Percentiles rank a stretch among this genome's conserved stretches.
phyloP scores from a whole-genome alignment of 2,797 vertebrate genomes.

The Zalophus californianus region DNA sequence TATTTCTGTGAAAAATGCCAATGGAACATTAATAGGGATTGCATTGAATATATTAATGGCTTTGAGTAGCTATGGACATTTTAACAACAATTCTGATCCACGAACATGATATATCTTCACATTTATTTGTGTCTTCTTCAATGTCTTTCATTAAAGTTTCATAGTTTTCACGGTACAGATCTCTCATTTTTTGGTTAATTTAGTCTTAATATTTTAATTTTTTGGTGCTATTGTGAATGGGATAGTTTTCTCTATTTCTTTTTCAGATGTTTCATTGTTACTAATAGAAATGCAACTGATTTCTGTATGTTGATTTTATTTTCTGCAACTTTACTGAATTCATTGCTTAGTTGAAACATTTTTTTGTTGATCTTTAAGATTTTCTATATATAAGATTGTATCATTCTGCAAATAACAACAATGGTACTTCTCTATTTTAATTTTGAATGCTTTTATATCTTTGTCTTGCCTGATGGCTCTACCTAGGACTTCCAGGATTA shows the following conservation, averaged over 20 bases:
- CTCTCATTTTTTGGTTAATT: not conserved
- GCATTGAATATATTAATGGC: not conserved
- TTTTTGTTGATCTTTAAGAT: not conserved
- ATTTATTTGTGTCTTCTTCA: not conserved
- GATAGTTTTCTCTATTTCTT: not conserved
- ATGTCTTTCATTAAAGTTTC: not conserved
- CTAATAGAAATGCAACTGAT: not conserved
- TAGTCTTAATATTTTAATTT: not conserved
- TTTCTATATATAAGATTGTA: not conserved
- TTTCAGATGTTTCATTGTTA: not conserved
- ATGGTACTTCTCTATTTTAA: not conserved
- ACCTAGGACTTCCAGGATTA: not conserved
- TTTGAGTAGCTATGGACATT: not conserved
- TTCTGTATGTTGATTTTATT: not conserved
- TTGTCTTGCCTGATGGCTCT: not conserved
- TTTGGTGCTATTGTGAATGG: not conserved
- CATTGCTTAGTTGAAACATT: not conserved
- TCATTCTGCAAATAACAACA: not conserved
- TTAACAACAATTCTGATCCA: not conserved
- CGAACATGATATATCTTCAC: not conserved
- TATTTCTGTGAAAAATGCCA: not conserved
- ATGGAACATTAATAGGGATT: not conserved
- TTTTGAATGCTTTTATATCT: not conserved
- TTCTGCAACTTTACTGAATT: not conserved
- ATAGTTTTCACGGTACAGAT: not conserved